These are phyloP conservation scores for Oryzias celebensis DNA, from an alignment of 2,113 vertebrate species.

Conservation along the genomic window DNA sequence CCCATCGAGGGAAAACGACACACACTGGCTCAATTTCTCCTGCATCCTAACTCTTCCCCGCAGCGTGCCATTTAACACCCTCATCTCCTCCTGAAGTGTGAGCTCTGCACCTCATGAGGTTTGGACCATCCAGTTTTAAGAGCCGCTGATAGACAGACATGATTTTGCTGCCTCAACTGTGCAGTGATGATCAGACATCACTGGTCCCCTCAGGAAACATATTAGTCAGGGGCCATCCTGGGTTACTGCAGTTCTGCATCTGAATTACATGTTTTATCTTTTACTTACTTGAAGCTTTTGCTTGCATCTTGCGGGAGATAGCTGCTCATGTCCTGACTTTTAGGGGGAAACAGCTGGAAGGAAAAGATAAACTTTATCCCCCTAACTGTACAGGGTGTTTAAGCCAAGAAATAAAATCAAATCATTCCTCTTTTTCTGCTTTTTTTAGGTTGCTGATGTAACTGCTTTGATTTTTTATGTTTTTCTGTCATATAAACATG, in stretches of 20 bases:
- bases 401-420: conserved; percentile 8
- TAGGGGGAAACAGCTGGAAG: conserved; percentile 46
- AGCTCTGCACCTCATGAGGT: conserved; percentile 46
- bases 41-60: conserved; percentile 17
- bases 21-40: conserved; percentile 49
- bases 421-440: conserved; percentile 19
- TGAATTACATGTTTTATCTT: conserved; percentile 26
- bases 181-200: conserved; percentile 49
- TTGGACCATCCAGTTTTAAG: conserved; percentile 62
- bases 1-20: conserved; percentile 31
- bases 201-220: conserved; percentile 44
- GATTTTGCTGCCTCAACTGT: conserved; percentile 42
- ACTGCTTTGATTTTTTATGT: conserved; percentile 50
- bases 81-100: conserved; percentile 44
- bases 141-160: conserved; percentile 40
- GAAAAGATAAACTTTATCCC: conserved; percentile 23
- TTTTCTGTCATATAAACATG: conserved; percentile 56
- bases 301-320: conserved; percentile 39
- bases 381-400: conserved; percentile 46
- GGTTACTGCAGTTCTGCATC: conserved; percentile 28
- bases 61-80: conserved; percentile 72
- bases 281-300: conserved; percentile 23
- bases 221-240: conserved; percentile 12
- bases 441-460: conserved; percentile 50
- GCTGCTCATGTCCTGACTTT: conserved; percentile 53